phyloP scores from a whole-genome alignment of 2,888 invertebrate genomes.

The Pheosia gnoma region DNA sequence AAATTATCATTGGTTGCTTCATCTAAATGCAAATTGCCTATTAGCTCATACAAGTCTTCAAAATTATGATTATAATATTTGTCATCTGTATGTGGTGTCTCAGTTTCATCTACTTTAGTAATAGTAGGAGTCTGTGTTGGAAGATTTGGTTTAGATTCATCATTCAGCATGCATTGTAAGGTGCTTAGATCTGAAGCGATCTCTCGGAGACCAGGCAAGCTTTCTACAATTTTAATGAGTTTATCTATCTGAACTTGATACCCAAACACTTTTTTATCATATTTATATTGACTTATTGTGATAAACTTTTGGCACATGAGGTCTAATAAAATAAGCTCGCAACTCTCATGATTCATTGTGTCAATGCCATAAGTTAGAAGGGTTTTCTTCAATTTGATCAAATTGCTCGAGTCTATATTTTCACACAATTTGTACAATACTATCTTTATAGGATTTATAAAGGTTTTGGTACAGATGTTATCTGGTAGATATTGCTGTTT shows the following conservation, averaged over 20 bases:
- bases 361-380: conserved; percentile 61
- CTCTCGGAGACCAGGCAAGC: conserved; percentile 50
- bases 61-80: conserved; percentile 42
- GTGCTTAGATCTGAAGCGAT: conserved; percentile 53
- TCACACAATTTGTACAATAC: conserved; percentile 71
- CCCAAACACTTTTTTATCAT: conserved; percentile 36
- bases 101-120: conserved; percentile 29
- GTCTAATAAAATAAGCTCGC: conserved; percentile 69
- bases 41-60: conserved; percentile 48
- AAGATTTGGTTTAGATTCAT: conserved; percentile 21
- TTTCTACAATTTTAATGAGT: conserved; percentile 61
- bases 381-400: conserved; percentile 61
- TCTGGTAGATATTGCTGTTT: conserved; percentile 58
- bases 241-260: conserved; percentile 50
- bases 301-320: conserved; percentile 71
- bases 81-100: conserved; percentile 14
- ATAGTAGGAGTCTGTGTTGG: conserved; percentile 23
- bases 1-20: conserved; percentile 35
- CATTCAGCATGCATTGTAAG: conserved; percentile 51
- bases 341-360: conserved; percentile 58
- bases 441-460: conserved; percentile 69
- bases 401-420: conserved; percentile 54
- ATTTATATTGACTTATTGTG: conserved; percentile 40
- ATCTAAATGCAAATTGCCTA: conserved; percentile 50
- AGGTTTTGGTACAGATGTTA: conserved; percentile 47